Percentiles rank a stretch among this genome's conserved stretches.
These are phyloP conservation scores for Hedychridium roseum DNA, from an alignment of 2,888 invertebrate species.

Conservation along the genomic window DNA sequence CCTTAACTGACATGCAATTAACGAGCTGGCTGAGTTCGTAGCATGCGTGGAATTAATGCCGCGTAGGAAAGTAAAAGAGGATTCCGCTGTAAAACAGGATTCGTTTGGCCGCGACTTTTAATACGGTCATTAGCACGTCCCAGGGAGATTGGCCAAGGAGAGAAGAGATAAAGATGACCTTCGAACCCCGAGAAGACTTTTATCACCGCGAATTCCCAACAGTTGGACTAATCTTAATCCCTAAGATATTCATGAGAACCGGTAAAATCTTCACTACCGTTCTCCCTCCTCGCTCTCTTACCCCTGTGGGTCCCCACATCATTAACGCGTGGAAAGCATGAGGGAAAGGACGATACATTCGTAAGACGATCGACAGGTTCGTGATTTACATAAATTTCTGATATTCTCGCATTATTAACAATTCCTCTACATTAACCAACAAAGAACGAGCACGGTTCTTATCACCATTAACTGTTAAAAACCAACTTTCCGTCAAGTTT, in stretches of 20 bases:
- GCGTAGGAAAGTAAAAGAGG: too few species aligned
- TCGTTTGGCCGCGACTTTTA: too few species aligned
- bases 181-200: constrained; percentile 12
- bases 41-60: too few species aligned
- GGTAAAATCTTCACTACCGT: constrained; percentile 28
- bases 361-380: constrained; percentile 1
- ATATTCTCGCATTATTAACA: too few species aligned
- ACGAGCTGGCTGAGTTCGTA: too few species aligned
- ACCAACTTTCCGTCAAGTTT: too few species aligned
- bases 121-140: constrained; percentile 20
- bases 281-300: constrained; percentile 10
- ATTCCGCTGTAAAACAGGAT: too few species aligned
- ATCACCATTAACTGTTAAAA: too few species aligned
- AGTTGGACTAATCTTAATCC: constrained; percentile 43
- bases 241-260: constrained; percentile 38
- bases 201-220: constrained; percentile 18
- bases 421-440: too few species aligned
- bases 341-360: constrained; percentile 9
- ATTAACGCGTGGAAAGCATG: constrained; percentile 8
- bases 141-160: too few species aligned
- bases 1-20: too few species aligned
- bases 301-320: constrained; percentile 13
- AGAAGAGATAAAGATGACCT: constrained; percentile 21
- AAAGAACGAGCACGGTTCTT: too few species aligned
- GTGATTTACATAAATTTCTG: constrained; percentile 17